Conservation (phyloP, 2,797 vertebrate genomes). For the Thamnophis elegans region DNA sequence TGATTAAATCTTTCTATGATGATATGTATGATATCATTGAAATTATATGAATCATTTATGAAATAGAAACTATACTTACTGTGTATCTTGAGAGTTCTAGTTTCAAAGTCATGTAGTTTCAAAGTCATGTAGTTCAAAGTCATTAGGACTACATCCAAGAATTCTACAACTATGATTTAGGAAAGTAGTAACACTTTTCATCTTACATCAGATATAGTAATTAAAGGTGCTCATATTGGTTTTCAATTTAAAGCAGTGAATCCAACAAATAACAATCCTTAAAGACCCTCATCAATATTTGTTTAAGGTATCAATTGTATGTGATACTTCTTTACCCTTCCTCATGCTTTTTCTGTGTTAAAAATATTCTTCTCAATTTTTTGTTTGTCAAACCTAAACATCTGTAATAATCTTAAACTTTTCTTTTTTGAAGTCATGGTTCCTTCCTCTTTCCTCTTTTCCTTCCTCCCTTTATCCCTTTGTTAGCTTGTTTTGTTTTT, state of each 20-base stretch:
- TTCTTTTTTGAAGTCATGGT: conserved; percentile 49
- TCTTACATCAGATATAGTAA: not conserved
- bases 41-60: not conserved
- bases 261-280: not conserved
- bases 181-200: not conserved
- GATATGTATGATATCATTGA: not conserved
- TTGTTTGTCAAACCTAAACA: conserved; percentile 60
- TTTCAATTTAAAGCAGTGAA: not conserved
- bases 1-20: not conserved
- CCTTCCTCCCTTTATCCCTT: not conserved
- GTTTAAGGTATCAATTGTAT: not conserved
- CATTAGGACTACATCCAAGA: not conserved
- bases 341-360: not conserved
- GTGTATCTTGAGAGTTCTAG: not conserved
- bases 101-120: no score
- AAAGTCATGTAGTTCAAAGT: no score
- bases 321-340: not conserved
- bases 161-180: not conserved
- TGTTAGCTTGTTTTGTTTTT: conserved; percentile 51
- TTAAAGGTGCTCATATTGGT: not conserved
- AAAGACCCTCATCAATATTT: not conserved
- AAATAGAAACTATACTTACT: not conserved
- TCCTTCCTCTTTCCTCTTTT: conserved; percentile 25
- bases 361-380: conserved; percentile 50
- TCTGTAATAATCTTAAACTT: conserved; percentile 63